Base-by-base conservation (phyloP, 2,113 vertebrate species). In the Leptobrachium ailaonicum region DNA sequence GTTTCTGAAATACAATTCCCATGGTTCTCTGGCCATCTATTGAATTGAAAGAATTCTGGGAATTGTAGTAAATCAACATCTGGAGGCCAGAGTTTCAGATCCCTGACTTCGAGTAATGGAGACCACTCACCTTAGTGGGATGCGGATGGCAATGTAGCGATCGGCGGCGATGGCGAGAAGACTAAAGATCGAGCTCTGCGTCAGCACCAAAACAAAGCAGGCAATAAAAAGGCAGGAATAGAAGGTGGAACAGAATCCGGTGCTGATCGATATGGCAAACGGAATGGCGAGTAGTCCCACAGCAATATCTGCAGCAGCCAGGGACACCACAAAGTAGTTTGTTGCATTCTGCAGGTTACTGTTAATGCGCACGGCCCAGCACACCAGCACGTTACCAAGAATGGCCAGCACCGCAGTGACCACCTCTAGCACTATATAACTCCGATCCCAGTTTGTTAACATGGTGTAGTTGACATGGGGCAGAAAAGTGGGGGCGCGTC, bases 131-230 rank as follows among this genome's bases (percentile, higher is more conserved):
- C 97, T 95, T 85, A 99, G 96, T 0, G 97, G 96, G 2, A 96
- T 91, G 82, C 94, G 95, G 92, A 99, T 98, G 3, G 96, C 96
- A 0, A 99, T 96, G 89, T 97, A 96, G 43, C 97, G 95, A 88
- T 99, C 97, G 0, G 98, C 93, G 69, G 97, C 97, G 0, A 99
- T 98, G 44, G 97, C 97, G 3, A 99, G 91, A 82, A 99, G 94
- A 87, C 97, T 98, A 92, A 99, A 99, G 91, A 99, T 99, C 41
- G 97, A 99, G 83, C 95, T 98, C 92, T 99, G 97, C 0, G 97
- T 98, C 89, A 98, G 90, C 62, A 99, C 94, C 86, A 99, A 90
- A 47, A 98, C 95, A 0, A 99, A 99, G 89, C 97, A 99, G 83
- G 95, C 97, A 0, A 98, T 94, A 89, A 99, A 98, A 63, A 99